Percentiles rank a stretch among this genome's conserved stretches.
Evolutionary conservation across 2,797 vertebrate genomes (phyloP).

Genomic region (Bothrops alternatus): DNA sequence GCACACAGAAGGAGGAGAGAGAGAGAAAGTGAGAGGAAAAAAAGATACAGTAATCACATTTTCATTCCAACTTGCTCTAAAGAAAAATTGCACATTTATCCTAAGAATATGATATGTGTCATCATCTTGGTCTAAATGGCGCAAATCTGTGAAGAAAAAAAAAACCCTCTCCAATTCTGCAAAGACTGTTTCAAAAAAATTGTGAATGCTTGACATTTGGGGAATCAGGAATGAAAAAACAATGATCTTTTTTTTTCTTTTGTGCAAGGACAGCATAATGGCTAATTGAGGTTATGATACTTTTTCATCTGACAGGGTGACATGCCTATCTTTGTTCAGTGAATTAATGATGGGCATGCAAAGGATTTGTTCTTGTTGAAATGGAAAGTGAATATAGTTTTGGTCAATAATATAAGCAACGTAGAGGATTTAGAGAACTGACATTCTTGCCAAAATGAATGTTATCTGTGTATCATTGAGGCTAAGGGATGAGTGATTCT

Average conservation of each 20-base stretch:
- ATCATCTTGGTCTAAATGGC: constrained; percentile 3
- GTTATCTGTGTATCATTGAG: not conserved
- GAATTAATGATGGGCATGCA: not conserved
- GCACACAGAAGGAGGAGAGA: not conserved
- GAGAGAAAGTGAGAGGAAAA: not conserved
- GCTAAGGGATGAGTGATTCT: not conserved
- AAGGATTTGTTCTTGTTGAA: not conserved
- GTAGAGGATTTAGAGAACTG: not conserved
- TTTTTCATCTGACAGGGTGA: constrained; percentile 30
- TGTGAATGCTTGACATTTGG: constrained; percentile 7
- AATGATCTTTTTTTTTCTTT: constrained; percentile 3
- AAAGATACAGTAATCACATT: not conserved
- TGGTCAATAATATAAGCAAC: not conserved
- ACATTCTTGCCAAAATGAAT: not conserved
- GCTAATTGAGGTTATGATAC: constrained; percentile 36
- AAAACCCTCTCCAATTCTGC: not conserved
- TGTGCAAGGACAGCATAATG: constrained; percentile 30
- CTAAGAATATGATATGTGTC: not conserved
- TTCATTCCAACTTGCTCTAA: constrained; percentile 5
- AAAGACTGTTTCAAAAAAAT: constrained; percentile 2
- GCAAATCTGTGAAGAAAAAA: constrained; percentile 1
- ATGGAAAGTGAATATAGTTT: not conserved
- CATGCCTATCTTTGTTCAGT: constrained; percentile 12
- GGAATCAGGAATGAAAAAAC: constrained; percentile 7
- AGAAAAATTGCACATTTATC: constrained; percentile 1